Percentiles rank a stretch among this genome's conserved stretches.
phyloP scores from a whole-genome alignment of 1,140 invertebrate species.

The Bombus consobrinus region DNA sequence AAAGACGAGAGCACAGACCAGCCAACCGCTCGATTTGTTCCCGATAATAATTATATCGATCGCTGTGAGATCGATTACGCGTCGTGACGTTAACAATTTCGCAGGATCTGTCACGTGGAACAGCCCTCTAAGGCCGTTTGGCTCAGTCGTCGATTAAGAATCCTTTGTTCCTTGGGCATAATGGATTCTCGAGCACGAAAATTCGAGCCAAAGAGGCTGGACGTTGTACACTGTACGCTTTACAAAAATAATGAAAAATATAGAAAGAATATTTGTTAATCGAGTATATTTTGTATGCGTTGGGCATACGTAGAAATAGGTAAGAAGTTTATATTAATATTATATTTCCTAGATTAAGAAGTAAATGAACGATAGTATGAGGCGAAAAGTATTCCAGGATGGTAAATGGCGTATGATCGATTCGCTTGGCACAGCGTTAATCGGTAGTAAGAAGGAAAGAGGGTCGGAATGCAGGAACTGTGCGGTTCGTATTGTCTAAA shows the following conservation, averaged over 20 bases:
- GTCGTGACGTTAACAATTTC: neutral
- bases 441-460: neutral
- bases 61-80: constrained; percentile 31
- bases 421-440: constrained; percentile 29
- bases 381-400: neutral
- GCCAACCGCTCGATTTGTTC: constrained; percentile 42
- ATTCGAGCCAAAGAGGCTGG: neutral
- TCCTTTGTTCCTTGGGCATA: constrained; percentile 31
- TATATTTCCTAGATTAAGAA: neutral
- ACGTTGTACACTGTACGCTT: neutral
- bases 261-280: neutral
- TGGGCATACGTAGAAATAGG: neutral
- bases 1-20: constrained; percentile 69
- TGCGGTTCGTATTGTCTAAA: constrained; percentile 45
- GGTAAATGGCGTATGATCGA: constrained; percentile 26
- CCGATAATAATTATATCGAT: constrained; percentile 47
- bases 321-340: neutral
- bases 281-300: neutral
- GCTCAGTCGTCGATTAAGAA: constrained; percentile 12
- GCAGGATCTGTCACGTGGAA: neutral
- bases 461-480: constrained; percentile 10
- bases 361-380: neutral
- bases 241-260: neutral
- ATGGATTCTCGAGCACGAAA: constrained; percentile 12
- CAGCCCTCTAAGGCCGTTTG: neutral